Evolutionary conservation across 2,797 vertebrate genomes (phyloP).

Genomic region (Bryconaethiops microstoma): DNA sequence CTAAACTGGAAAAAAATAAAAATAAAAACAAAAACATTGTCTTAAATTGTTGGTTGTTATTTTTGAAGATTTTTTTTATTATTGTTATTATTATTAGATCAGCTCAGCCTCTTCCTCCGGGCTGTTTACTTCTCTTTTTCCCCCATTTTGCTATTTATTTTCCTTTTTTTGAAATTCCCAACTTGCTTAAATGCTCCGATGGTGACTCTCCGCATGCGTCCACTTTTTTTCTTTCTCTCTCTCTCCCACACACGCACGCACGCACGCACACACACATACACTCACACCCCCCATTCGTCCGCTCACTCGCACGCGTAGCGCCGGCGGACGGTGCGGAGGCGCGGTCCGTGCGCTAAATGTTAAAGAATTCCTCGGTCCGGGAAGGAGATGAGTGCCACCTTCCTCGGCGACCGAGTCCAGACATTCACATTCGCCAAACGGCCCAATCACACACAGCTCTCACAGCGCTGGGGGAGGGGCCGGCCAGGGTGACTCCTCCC

Average conservation of each 20-base stretch:
- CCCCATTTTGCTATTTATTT: constrained; percentile 76
- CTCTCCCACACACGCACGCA: constrained; percentile 68
- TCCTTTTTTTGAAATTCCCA: constrained; percentile 67
- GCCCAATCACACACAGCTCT: constrained; percentile 91
- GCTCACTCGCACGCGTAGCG: constrained; percentile 79
- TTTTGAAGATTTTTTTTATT: constrained; percentile 69
- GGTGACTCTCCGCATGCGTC: constrained; percentile 85
- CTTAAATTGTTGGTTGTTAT: constrained; percentile 71
- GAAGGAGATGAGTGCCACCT: constrained; percentile 77
- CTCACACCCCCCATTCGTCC: constrained; percentile 80
- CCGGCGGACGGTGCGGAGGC: constrained; percentile 51
- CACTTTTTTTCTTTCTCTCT: constrained; percentile 91
- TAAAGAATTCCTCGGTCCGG: constrained; percentile 26
- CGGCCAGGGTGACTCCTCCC: constrained; percentile 68
- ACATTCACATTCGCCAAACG: constrained; percentile 89
- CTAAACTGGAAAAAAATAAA: constrained; percentile 78
- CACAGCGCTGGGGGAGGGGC: constrained; percentile 80
- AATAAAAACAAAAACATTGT: constrained; percentile 81
- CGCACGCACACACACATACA: constrained; percentile 67
- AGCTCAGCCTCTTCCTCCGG: constrained; percentile 86
- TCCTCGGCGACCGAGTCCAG: constrained; percentile 88
- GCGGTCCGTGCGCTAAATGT: constrained; percentile 36
- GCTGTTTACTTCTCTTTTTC: constrained; percentile 71
- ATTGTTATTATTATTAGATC: neutral
- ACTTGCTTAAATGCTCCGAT: constrained; percentile 55